Evolutionary conservation across 1,140 invertebrate species (phyloP).

Genomic region (Cryptotermes secundus): DNA sequence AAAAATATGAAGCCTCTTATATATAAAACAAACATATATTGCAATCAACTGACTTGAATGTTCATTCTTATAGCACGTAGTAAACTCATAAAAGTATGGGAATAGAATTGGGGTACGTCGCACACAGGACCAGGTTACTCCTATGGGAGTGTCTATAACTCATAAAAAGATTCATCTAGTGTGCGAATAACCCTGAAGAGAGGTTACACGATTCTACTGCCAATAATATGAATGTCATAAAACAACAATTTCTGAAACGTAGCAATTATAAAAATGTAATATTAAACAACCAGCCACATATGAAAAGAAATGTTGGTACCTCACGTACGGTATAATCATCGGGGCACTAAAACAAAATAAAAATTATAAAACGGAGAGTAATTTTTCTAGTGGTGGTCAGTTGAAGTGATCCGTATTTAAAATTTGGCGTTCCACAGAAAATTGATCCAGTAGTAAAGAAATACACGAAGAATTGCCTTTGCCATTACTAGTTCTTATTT

Average conservation of each 20-base stretch:
- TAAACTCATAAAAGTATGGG: too few relatives aligned
- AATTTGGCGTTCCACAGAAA: not conserved
- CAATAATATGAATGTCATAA: not conserved
- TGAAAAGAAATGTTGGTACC: not conserved
- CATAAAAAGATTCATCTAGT: not conserved
- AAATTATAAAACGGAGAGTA: not conserved
- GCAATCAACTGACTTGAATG: not conserved
- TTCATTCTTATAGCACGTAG: not conserved
- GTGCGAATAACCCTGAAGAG: not conserved
- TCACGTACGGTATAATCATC: not conserved
- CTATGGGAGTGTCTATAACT: not conserved
- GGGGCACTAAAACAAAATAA: not conserved
- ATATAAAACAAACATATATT: not conserved
- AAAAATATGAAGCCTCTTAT: not conserved
- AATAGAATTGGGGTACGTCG: not conserved
- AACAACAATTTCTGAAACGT: conserved; percentile 13
- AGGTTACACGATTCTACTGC: not conserved
- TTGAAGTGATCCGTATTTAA: not conserved
- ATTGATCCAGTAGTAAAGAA: not conserved
- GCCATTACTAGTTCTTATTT: too few relatives aligned
- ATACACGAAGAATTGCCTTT: too few relatives aligned
- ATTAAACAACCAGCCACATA: not conserved
- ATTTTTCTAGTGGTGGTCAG: not conserved
- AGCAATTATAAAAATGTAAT: conserved; percentile 2
- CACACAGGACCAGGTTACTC: not conserved